A percentile compares a stretch with the other conserved stretches of the same genome.
Evolutionary conservation across 2,797 vertebrate species (phyloP).

Genomic region (Sylvilagus floridanus): DNA sequence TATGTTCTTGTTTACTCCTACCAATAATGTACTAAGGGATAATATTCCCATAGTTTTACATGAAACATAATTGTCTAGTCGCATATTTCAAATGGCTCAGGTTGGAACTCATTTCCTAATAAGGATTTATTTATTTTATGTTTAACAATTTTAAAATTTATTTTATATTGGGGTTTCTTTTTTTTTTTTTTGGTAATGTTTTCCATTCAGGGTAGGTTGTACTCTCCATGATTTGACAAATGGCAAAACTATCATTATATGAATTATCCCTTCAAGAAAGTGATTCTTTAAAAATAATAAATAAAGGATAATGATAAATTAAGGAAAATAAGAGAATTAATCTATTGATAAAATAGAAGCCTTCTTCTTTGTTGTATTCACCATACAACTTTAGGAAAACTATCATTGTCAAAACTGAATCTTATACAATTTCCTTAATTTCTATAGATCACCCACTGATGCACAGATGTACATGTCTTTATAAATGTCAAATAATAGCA

Average conservation of each 20-base stretch:
- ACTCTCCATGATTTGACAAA: neutral
- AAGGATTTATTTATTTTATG: neutral
- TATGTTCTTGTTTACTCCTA: neutral
- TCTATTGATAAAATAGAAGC: neutral
- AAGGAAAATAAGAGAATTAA: neutral
- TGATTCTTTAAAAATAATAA: too few species aligned
- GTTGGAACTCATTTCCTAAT: neutral
- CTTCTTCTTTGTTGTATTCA: neutral
- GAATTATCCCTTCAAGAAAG: neutral
- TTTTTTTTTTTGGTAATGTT: neutral
- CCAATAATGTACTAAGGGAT: neutral
- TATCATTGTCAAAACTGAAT: neutral
- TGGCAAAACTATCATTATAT: neutral
- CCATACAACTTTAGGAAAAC: neutral
- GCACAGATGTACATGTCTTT: constrained; percentile 73
- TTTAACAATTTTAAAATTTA: neutral
- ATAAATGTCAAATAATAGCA: constrained; percentile 60
- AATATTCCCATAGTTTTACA: neutral
- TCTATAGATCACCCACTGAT: constrained; percentile 7
- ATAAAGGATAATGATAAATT: neutral
- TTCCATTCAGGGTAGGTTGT: neutral
- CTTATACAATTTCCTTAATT: constrained; percentile 60
- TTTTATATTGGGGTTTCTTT: neutral
- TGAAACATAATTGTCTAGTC: neutral
- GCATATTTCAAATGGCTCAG: neutral